These are phyloP conservation scores for Mastomys natalensis DNA, from an alignment of 2,113 vertebrate species.

Conservation along the genomic window DNA sequence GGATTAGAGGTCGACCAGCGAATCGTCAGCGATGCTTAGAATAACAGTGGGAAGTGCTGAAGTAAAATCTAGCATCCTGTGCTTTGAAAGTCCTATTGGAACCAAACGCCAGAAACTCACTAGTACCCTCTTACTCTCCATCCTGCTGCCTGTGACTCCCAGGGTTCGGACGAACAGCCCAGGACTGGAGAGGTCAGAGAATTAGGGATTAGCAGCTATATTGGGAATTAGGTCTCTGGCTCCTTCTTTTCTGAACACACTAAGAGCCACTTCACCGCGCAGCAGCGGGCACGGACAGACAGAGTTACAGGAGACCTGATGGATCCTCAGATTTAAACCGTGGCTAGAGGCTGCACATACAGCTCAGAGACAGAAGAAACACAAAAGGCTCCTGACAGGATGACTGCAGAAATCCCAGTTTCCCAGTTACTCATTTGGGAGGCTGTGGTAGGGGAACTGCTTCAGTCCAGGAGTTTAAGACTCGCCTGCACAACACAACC, in stretches of 20 bases:
- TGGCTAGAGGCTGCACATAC: not conserved
- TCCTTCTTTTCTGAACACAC: conserved; percentile 83
- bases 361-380: not conserved
- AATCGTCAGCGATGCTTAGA: not conserved
- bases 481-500: not conserved
- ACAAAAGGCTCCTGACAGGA: not conserved
- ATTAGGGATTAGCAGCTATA: conserved; percentile 89
- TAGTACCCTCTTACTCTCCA: conserved; percentile 73
- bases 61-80: not conserved
- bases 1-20: conserved; percentile 10
- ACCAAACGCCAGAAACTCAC: not conserved
- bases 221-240: conserved; percentile 89
- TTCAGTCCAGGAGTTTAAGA: not conserved
- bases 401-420: not conserved
- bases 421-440: not conserved
- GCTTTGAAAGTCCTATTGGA: conserved; percentile 26
- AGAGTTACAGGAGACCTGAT: not conserved
- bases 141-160: conserved; percentile 58
- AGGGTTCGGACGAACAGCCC: conserved; percentile 74
- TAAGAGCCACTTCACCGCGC: not conserved
- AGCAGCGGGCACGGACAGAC: not conserved
- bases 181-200: conserved; percentile 80
- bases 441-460: not conserved
- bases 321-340: conserved; percentile 23
- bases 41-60: not conserved